A percentile compares a stretch with the other conserved stretches of the same genome.
Conservation (phyloP, 2,888 invertebrate species). For the Patella pellucida region DNA sequence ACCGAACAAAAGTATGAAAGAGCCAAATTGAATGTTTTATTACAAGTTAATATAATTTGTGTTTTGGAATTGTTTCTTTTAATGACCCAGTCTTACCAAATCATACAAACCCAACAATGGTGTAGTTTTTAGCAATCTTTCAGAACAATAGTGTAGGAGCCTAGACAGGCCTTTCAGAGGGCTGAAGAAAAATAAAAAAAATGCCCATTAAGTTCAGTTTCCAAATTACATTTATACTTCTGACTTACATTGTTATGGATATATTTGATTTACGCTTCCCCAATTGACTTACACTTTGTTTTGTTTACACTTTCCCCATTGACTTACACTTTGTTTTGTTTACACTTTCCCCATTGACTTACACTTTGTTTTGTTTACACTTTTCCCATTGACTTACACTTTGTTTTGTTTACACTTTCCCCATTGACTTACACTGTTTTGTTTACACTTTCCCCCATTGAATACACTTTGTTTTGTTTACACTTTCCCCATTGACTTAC, state of each 20-base stretch:
- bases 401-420: no score
- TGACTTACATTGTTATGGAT: no score
- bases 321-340: constrained; percentile 11
- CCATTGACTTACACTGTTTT: no score
- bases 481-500: constrained; percentile 14
- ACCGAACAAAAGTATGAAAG: neutral
- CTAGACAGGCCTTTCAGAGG: neutral
- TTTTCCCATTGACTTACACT: no score
- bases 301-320: neutral
- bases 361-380: constrained; percentile 11
- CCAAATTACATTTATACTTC: no score
- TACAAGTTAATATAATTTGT: no score
- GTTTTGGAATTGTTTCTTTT: neutral
- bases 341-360: constrained; percentile 12
- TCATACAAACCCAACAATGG: constrained; percentile 53
- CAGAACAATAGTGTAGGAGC: neutral
- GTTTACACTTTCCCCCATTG: no score
- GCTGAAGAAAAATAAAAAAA: constrained; percentile 6
- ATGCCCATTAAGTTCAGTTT: neutral
- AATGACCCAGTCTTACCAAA: constrained; percentile 48
- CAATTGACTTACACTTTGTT: no score
- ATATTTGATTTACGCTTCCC: no score
- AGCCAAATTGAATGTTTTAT: no score
- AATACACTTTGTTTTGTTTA: neutral
- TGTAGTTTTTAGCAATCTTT: constrained; percentile 9